phyloP scores from a whole-genome alignment of 2,888 invertebrate genomes.

The Netelia fuscicornis region DNA sequence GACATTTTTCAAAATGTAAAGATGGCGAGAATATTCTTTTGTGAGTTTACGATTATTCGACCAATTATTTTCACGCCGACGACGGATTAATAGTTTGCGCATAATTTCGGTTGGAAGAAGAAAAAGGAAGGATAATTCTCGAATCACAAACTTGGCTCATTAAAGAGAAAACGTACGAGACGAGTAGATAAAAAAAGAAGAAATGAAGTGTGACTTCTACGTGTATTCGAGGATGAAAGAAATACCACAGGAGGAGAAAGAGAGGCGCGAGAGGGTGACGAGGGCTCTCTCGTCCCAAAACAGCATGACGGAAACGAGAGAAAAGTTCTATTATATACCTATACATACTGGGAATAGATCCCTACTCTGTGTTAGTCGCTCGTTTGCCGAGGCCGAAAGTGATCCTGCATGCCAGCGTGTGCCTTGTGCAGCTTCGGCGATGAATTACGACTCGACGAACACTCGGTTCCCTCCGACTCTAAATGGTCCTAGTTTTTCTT shows the following conservation, averaged over 20 bases:
- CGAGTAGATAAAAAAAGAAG: not conserved
- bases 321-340: conserved; percentile 46
- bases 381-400: conserved; percentile 47
- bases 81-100: conserved; percentile 44
- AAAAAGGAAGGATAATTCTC: conserved; percentile 45
- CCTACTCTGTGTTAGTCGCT: conserved; percentile 30
- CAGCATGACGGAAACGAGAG: conserved; percentile 42
- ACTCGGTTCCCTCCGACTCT: conserved; percentile 22
- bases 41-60: conserved; percentile 1
- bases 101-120: not conserved
- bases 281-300: conserved; percentile 41
- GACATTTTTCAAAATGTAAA: not conserved
- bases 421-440: conserved; percentile 45
- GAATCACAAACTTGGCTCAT: not conserved
- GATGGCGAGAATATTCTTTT: not conserved
- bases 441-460: conserved; percentile 59
- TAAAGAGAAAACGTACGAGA: conserved; percentile 29
- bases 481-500: conserved; percentile 12
- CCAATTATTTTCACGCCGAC: conserved; percentile 39
- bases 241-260: conserved; percentile 19
- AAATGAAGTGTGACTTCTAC: conserved; percentile 43
- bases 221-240: conserved; percentile 45
- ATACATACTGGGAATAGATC: conserved; percentile 49
- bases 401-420: conserved; percentile 58
- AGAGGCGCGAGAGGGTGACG: conserved; percentile 52